Evolutionary conservation across 1,140 invertebrate genomes (phyloP).

Genomic region (Neodiprion fabricii): DNA sequence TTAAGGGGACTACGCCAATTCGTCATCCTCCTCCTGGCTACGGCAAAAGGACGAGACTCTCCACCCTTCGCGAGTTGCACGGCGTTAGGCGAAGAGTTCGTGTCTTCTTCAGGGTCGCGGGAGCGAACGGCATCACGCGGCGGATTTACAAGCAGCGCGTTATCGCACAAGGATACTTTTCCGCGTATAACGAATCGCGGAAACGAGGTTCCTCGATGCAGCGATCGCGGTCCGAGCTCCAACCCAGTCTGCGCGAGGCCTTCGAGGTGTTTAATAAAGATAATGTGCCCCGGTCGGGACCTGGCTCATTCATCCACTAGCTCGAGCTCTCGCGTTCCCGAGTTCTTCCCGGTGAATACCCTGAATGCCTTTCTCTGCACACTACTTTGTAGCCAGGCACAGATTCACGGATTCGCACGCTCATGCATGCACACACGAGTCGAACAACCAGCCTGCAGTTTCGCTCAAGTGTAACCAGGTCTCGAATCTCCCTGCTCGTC

Average conservation of each 20-base stretch:
- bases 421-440: not conserved
- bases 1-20: constrained; percentile 60
- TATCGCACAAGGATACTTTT: not conserved
- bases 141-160: not conserved
- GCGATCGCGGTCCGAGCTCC: not conserved
- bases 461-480: not conserved
- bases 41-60: too few species aligned
- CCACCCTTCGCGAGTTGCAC: too few species aligned
- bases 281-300: constrained; percentile 53
- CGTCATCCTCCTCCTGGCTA: constrained; percentile 46
- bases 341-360: constrained; percentile 53
- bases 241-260: constrained; percentile 22
- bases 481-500: not conserved
- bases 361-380: constrained; percentile 46
- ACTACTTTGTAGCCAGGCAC: not conserved
- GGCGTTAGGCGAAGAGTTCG: constrained; percentile 19
- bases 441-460: not conserved
- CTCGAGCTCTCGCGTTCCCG: constrained; percentile 39
- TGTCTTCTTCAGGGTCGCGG: not conserved
- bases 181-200: not conserved
- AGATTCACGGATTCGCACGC: not conserved
- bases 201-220: not conserved
- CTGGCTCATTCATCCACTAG: constrained; percentile 49
- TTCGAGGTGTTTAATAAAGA: constrained; percentile 61
- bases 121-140: not conserved